Evolutionary conservation across 2,797 vertebrate genomes (phyloP).

Genomic region (Cottoperca gobio): DNA sequence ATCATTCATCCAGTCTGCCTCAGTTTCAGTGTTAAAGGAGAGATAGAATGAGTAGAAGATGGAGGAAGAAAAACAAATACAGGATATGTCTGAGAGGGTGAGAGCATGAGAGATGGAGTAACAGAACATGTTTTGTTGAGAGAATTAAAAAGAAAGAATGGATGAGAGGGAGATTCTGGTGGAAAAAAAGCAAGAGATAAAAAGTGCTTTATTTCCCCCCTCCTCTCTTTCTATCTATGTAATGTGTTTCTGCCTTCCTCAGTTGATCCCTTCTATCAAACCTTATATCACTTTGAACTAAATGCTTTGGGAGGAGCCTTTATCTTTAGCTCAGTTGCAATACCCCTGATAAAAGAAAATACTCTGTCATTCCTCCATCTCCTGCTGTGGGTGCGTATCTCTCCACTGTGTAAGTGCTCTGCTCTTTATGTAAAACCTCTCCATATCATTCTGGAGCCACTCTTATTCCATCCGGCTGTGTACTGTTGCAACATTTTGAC

Average conservation of each 20-base stretch:
- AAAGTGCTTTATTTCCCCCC: constrained; percentile 18
- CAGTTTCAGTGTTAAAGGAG: constrained; percentile 31
- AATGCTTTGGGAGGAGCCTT: constrained; percentile 37
- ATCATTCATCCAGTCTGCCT: constrained; percentile 46
- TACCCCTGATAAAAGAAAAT: constrained; percentile 45
- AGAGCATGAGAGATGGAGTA: constrained; percentile 9
- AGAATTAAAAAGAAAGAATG: constrained; percentile 4
- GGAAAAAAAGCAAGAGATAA: constrained; percentile 25
- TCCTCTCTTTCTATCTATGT: constrained; percentile 12
- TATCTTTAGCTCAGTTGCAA: constrained; percentile 48
- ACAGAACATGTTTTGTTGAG: constrained; percentile 19
- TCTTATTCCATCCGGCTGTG: constrained; percentile 10
- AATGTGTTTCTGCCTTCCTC: constrained; percentile 48
- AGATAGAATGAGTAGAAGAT: constrained; percentile 34
- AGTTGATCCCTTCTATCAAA: constrained; percentile 46
- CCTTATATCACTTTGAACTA: constrained; percentile 31
- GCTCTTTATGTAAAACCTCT: constrained; percentile 31
- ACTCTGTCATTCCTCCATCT: constrained; percentile 31
- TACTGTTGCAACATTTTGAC: constrained; percentile 6
- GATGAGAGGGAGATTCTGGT: constrained; percentile 15
- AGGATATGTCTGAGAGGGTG: constrained; percentile 10
- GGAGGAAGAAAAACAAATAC: constrained; percentile 23
- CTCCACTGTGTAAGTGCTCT: constrained; percentile 8
- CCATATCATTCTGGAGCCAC: background rate
- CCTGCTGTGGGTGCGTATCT: constrained; percentile 23